Evolutionary conservation across 2,888 invertebrate genomes (phyloP).

Genomic region (Drosophila nigritarsus): DNA sequence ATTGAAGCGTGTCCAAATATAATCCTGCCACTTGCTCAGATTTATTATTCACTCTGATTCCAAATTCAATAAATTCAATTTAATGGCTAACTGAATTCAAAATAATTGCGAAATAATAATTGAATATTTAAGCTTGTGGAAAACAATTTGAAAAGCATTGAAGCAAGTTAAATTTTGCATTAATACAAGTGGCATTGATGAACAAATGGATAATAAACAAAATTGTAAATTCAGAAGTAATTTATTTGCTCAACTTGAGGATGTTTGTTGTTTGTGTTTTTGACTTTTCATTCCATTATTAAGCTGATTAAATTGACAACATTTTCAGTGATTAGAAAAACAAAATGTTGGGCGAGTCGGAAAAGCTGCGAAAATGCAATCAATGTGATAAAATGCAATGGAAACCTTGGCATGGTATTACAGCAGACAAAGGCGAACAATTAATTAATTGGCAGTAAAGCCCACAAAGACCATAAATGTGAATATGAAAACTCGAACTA

Average conservation of each 20-base stretch:
- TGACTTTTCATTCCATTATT: background rate
- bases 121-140: background rate
- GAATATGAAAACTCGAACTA: constrained; percentile 27
- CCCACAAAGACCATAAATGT: constrained; percentile 27
- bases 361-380: background rate
- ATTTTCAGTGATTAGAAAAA: background rate
- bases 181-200: background rate
- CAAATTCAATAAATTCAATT: background rate
- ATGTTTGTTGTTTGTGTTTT: background rate
- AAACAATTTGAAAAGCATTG: background rate
- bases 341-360: background rate
- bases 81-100: background rate
- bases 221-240: background rate
- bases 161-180: background rate
- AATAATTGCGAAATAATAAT: background rate
- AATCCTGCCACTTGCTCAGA: background rate
- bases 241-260: background rate
- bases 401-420: background rate
- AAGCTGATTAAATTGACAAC: background rate
- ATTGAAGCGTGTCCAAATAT: background rate
- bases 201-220: background rate
- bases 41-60: background rate
- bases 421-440: constrained; percentile 18
- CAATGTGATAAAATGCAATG: background rate
- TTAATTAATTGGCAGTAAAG: constrained; percentile 46